Evolutionary conservation across 2,113 vertebrate species (phyloP), one percentile per base, ranked within the genome.

Genomic region (Aptenodytes patagonicus): DNA sequence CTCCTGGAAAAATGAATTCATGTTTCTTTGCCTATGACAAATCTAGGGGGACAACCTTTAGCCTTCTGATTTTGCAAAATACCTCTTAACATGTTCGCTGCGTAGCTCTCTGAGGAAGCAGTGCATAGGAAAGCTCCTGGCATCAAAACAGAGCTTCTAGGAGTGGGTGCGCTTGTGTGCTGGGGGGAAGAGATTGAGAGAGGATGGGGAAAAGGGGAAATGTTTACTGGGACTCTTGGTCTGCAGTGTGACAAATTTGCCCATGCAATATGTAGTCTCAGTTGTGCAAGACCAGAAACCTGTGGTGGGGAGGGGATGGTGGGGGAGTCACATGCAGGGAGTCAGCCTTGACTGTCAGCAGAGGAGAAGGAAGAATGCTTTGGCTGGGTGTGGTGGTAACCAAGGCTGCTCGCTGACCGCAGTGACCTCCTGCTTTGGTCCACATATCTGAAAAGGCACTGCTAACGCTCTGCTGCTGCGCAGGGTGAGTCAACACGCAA

Each of bases 231-330:
- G 89, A 68, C 97, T 90, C 93, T 83, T 5, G 13, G 65, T 87
- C 93, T 89, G 81, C 95, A 96, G 72, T 83, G 93, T 92, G 93
- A 94, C 95, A 83, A 46, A 70, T 92, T 78, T 89, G 88, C 64
- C 96, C 93, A 94, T 52, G 93, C 94, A 97, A 96, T 97, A 17
- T 81, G 54, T 13, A 73, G 92, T 12, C 92, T 70, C 64, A 4
- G 69, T 97, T 98, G 94, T 96, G 97, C 88, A 98, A 97, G 92
- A 97, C 18, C 94, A 94, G 96, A 97, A 97, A 93, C 94, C 94
- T 95, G 85, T n/a, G 96, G 92, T 94, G 96, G 92, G 85, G 92
- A 92, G 89, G 86, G 93, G 82, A 77, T 57, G 89, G 64, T 58
- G 91, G 92, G 80, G 87, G 68, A 95, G 96, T 94, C 76, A 64